phyloP scores from a whole-genome alignment of 1,140 invertebrate genomes.

The Drosophila paulistorum region DNA sequence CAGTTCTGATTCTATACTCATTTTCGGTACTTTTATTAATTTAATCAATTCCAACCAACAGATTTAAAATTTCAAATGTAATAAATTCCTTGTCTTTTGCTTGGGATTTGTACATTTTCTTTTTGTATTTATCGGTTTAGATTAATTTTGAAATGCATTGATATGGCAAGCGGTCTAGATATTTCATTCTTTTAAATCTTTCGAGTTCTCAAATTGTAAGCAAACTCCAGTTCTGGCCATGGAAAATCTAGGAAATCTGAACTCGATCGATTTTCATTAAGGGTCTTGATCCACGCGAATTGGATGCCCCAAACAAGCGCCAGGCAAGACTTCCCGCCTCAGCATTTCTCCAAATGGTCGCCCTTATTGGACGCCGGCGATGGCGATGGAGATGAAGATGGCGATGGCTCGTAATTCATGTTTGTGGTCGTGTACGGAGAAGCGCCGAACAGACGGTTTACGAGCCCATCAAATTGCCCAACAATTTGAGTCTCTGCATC shows the following conservation, averaged over 20 bases:
- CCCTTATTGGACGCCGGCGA: constrained; percentile 27
- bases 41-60: too few relatives aligned
- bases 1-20: too few relatives aligned
- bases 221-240: not conserved
- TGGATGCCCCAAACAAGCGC: constrained; percentile 25
- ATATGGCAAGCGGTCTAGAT: too few relatives aligned
- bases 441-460: constrained; percentile 37
- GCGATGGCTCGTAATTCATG: constrained; percentile 15
- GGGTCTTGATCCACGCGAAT: constrained; percentile 28
- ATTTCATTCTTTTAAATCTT: not conserved
- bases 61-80: too few relatives aligned
- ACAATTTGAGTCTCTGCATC: constrained; percentile 50
- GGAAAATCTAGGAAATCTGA: not conserved
- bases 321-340: constrained; percentile 17
- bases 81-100: too few relatives aligned
- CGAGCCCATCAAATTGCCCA: constrained; percentile 54
- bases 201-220: not conserved
- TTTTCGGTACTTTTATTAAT: too few relatives aligned
- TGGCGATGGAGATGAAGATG: constrained; percentile 15
- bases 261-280: not conserved
- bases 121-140: too few relatives aligned
- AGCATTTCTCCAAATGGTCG: constrained; percentile 12
- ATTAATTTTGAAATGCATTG: too few relatives aligned
- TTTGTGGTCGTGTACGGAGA: constrained; percentile 10
- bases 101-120: too few relatives aligned